These are phyloP conservation scores for Heliconius hortense DNA, from an alignment of 2,888 invertebrate genomes.

Conservation along the genomic window DNA sequence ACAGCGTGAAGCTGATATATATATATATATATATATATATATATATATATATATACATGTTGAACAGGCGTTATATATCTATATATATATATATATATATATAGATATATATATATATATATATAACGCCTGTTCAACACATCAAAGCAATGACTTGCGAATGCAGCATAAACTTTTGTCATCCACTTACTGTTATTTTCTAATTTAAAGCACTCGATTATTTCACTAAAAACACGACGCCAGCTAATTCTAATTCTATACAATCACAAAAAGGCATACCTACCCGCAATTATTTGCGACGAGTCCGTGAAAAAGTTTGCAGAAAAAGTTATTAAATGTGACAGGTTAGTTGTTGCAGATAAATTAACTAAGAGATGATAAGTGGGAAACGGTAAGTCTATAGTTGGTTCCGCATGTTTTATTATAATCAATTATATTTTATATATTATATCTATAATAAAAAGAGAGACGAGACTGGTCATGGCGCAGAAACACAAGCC, in stretches of 20 bases:
- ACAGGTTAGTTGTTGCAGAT: slow-evolving; percentile 19
- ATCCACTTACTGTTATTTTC: slow-evolving; percentile 15
- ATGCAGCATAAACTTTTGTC: slow-evolving; percentile 1
- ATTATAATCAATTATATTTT: not conserved
- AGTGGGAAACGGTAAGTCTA: not conserved
- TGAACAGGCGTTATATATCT: too few relatives aligned
- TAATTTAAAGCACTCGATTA: slow-evolving; percentile 1
- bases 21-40: too few relatives aligned
- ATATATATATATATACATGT: too few relatives aligned
- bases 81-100: too few relatives aligned
- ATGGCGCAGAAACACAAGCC: too few relatives aligned
- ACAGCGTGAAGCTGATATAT: too few relatives aligned
- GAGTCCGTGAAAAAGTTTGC: slow-evolving; percentile 10
- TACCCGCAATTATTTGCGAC: slow-evolving; percentile 20
- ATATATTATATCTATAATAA: too few relatives aligned
- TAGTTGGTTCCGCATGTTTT: not conserved
- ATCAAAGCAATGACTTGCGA: slow-evolving; percentile 27
- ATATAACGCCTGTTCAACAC: slow-evolving; percentile 19
- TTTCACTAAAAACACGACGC: slow-evolving; percentile 19
- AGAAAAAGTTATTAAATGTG: slow-evolving; percentile 26
- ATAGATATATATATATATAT: not conserved
- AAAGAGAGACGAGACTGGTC: too few relatives aligned
- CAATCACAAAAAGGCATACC: slow-evolving; percentile 13
- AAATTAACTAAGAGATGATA: slow-evolving; percentile 13
- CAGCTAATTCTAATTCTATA: slow-evolving; percentile 21